Evolutionary conservation across 2,797 vertebrate genomes (phyloP).

Genomic region (Emydoidea blandingii): DNA sequence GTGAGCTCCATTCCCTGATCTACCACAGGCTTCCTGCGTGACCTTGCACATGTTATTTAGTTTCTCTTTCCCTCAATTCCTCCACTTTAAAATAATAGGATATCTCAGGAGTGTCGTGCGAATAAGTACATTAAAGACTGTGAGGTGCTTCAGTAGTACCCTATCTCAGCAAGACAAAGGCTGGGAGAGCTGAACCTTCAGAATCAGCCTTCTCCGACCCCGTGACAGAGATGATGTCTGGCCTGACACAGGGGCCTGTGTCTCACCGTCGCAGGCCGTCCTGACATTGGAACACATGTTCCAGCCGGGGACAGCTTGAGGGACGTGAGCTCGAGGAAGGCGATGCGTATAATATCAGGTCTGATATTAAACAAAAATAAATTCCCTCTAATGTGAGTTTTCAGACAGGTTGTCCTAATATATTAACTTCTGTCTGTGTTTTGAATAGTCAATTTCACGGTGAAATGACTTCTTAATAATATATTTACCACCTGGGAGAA

Average conservation of each 20-base stretch:
- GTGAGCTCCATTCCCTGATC: not conserved
- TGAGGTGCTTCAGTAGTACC: not conserved
- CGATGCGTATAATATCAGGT: constrained; percentile 63
- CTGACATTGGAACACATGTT: not conserved
- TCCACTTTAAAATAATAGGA: not conserved
- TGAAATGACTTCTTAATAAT: constrained; percentile 90
- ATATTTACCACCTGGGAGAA: constrained; percentile 89
- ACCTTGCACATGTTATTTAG: not conserved
- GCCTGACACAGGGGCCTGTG: not conserved
- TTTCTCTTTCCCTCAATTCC: not conserved
- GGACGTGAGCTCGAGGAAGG: constrained; percentile 64
- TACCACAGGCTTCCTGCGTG: not conserved
- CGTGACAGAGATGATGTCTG: not conserved
- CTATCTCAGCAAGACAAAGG: not conserved
- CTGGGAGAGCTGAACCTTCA: not conserved
- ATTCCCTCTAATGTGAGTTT: constrained; percentile 81
- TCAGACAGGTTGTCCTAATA: constrained; percentile 88
- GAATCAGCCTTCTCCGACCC: not conserved
- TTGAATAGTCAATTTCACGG: constrained; percentile 89
- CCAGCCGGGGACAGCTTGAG: constrained; percentile 47
- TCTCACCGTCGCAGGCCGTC: not conserved
- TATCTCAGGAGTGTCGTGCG: not conserved
- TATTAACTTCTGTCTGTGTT: constrained; percentile 89
- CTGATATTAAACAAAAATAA: constrained; percentile 86
- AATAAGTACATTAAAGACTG: not conserved